Percentiles rank a stretch among this genome's conserved stretches.
Conservation (phyloP, 92 coral and sea anemone species). For the Meandrina meandrites region DNA sequence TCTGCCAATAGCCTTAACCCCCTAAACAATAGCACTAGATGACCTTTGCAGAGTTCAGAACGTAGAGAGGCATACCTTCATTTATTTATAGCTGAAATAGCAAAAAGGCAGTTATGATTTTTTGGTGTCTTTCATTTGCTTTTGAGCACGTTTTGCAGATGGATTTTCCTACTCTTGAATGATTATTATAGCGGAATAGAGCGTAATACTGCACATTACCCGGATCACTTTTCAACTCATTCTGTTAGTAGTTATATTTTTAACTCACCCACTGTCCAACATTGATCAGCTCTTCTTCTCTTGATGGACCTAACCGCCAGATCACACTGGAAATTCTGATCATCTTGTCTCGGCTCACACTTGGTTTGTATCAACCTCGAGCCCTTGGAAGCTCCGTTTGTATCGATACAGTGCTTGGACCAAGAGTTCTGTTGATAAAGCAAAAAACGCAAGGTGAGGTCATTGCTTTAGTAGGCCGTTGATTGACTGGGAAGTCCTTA, state of each 20-base stretch:
- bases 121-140: too few species aligned
- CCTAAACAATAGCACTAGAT: too few species aligned
- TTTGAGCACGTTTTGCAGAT: too few species aligned
- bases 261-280: conserved; percentile 88
- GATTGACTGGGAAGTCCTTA: neutral
- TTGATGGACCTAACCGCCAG: conserved; percentile 88
- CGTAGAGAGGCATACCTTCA: too few species aligned
- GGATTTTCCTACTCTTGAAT: too few species aligned
- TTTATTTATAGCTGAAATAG: too few species aligned
- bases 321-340: conserved; percentile 96
- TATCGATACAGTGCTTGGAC: conserved; percentile 85
- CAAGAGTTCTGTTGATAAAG: conserved; percentile 60
- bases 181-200: too few species aligned
- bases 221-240: too few species aligned
- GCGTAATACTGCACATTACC: too few species aligned
- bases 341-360: conserved; percentile 81
- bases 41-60: too few species aligned
- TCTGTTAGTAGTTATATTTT: neutral
- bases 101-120: too few species aligned
- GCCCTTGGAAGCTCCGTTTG: conserved; percentile 82
- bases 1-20: neutral
- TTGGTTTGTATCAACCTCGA: conserved; percentile 75
- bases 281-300: conserved; percentile 82
- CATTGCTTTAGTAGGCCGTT: neutral
- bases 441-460: neutral